phyloP scores from a whole-genome alignment of 2,113 vertebrate genomes.

The Scomber japonicus region DNA sequence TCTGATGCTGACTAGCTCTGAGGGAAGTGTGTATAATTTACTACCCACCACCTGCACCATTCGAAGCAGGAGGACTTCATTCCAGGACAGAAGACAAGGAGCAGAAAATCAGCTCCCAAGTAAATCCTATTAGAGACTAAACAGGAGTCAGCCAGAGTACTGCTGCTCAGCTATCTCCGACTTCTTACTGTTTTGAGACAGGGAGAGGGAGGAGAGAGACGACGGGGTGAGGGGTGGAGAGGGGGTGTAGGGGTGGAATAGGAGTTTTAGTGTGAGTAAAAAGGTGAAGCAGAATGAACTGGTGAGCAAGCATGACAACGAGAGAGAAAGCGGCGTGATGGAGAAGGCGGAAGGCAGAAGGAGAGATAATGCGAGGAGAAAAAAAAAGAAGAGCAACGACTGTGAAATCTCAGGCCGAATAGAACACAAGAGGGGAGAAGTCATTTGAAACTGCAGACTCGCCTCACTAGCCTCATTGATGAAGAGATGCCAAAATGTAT shows the following conservation, averaged over 20 bases:
- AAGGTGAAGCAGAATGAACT: constrained; percentile 42
- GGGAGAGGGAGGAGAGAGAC: constrained; percentile 19
- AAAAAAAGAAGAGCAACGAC: constrained; percentile 20
- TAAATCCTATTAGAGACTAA: constrained; percentile 79
- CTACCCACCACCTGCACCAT: constrained; percentile 75
- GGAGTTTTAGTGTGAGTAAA: constrained; percentile 35
- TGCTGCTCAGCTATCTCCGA: constrained; percentile 45
- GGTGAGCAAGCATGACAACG: constrained; percentile 35
- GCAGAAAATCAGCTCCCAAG: constrained; percentile 65
- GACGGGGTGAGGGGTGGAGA: not conserved
- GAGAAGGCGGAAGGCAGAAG: constrained; percentile 27
- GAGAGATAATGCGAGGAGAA: not conserved
- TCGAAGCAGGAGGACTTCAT: constrained; percentile 71
- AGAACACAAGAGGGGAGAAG: constrained; percentile 47
- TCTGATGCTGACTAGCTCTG: constrained; percentile 62
- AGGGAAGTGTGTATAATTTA: constrained; percentile 78
- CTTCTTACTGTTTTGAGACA: constrained; percentile 44
- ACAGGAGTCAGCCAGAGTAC: constrained; percentile 67
- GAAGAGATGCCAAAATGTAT: constrained; percentile 70
- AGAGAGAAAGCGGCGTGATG: constrained; percentile 25
- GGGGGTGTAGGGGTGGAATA: constrained; percentile 6
- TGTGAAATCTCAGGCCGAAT: constrained; percentile 41
- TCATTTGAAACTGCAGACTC: constrained; percentile 56
- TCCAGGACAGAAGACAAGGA: constrained; percentile 69
- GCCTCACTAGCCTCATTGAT: constrained; percentile 59